A percentile compares a stretch with the other conserved stretches of the same genome.
These are phyloP conservation scores for Pollenia labialis DNA, from an alignment of 2,888 invertebrate genomes.

Conservation along the genomic window DNA sequence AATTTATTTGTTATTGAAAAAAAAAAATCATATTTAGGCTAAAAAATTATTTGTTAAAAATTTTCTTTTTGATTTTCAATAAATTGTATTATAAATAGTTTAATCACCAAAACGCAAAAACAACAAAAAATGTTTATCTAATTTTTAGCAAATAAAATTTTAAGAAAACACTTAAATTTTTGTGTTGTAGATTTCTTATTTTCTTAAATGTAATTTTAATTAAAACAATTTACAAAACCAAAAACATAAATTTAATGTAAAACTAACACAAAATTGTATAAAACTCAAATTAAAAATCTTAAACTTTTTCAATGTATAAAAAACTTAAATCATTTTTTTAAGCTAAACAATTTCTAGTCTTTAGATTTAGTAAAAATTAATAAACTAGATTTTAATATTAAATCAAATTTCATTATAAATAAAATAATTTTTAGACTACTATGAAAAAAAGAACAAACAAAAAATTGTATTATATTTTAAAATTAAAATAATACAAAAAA, in stretches of 20 bases:
- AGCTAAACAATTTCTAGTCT: slow-evolving; percentile 55
- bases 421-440: slow-evolving; percentile 59
- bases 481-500: slow-evolving; percentile 42
- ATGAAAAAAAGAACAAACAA: not conserved
- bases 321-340: slow-evolving; percentile 20
- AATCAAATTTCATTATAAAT: slow-evolving; percentile 52
- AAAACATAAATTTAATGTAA: slow-evolving; percentile 22
- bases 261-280: slow-evolving; percentile 36
- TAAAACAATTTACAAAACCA: slow-evolving; percentile 48
- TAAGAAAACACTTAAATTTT: slow-evolving; percentile 13
- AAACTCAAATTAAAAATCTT: slow-evolving; percentile 20
- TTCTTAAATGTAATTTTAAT: slow-evolving; percentile 40
- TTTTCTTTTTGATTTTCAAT: not conserved
- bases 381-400: slow-evolving; percentile 73
- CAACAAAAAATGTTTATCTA: not conserved
- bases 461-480: slow-evolving; percentile 47
- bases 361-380: slow-evolving; percentile 76
- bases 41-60: slow-evolving; percentile 18
- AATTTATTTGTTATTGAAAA: not conserved
- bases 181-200: slow-evolving; percentile 18
- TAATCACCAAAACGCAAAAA: slow-evolving; percentile 23
- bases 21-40: slow-evolving; percentile 11
- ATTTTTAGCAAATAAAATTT: slow-evolving; percentile 9
- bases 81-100: slow-evolving; percentile 25
- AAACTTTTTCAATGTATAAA: slow-evolving; percentile 53